A percentile compares a stretch with the other conserved stretches of the same genome.
Conservation (phyloP, 2,113 vertebrate species). For the Turnix velox region DNA sequence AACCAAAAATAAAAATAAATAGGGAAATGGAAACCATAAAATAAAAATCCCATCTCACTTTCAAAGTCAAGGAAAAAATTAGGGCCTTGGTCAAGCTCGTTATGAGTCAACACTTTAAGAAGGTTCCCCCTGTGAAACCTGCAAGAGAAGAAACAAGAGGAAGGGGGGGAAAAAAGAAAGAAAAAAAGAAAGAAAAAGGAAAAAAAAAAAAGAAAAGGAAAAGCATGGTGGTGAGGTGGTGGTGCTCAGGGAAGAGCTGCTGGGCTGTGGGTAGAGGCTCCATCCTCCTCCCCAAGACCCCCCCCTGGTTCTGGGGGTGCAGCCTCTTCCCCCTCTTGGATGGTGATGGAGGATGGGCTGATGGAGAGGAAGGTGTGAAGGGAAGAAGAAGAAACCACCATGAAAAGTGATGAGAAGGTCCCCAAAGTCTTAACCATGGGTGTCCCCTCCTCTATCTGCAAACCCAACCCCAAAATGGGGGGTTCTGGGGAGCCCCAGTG, state of each 20-base stretch:
- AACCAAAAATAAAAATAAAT: conserved; percentile 74
- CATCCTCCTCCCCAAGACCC: not conserved
- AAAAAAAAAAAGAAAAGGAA: too few relatives aligned
- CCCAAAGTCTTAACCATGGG: not conserved
- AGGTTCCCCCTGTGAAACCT: conserved; percentile 95
- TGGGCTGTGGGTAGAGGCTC: not conserved
- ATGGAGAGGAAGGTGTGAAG: conserved; percentile 29
- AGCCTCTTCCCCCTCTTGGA: conserved; percentile 34
- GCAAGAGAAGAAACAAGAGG: conserved; percentile 93
- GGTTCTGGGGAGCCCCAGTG: not conserved
- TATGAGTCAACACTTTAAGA: conserved; percentile 95
- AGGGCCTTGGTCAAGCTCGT: conserved; percentile 94
- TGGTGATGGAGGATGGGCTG: conserved; percentile 46
- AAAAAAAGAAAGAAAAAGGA: too few relatives aligned
- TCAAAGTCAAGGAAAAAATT: conserved; percentile 99
- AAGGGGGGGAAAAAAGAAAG: too few relatives aligned
- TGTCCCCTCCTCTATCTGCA: not conserved
- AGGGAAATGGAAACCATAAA: too few relatives aligned
- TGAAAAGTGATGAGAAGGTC: not conserved
- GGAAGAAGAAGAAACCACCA: conserved; percentile 17
- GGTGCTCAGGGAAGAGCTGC: conserved; percentile 62
- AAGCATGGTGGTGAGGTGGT: conserved; percentile 79
- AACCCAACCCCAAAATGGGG: not conserved
- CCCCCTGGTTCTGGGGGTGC: not conserved
- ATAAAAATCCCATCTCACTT: conserved; percentile 87